phyloP scores from a whole-genome alignment of 2,113 vertebrate species.

The Lampris incognitus region DNA sequence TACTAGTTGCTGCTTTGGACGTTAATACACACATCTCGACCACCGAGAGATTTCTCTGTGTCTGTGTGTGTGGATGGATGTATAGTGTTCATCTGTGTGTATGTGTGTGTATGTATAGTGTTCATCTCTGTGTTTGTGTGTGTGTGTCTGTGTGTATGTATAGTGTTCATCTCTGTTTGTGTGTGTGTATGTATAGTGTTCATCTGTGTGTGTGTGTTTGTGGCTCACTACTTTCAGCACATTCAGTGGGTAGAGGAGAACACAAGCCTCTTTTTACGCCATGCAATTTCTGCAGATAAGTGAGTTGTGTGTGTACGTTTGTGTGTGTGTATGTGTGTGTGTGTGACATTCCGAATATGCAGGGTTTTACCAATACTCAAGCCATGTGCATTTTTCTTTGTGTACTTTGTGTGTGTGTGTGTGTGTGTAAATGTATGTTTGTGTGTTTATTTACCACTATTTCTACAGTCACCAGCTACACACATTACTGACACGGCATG shows the following conservation, averaged over 20 bases:
- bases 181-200: not conserved
- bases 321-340: not conserved
- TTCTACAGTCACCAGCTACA: conserved; percentile 8
- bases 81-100: too few relatives aligned
- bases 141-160: not conserved
- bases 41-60: too few relatives aligned
- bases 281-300: conserved; percentile 1
- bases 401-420: not conserved
- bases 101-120: not conserved
- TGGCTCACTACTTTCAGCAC: not conserved
- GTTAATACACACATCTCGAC: too few relatives aligned
- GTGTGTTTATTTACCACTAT: conserved; percentile 6
- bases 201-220: not conserved
- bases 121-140: not conserved
- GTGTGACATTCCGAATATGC: not conserved
- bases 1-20: too few relatives aligned
- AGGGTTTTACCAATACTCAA: too few relatives aligned
- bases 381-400: not conserved
- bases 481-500: not conserved
- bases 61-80: too few relatives aligned
- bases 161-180: conserved; percentile 1
- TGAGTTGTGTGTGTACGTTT: not conserved
- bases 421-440: conserved; percentile 2
- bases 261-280: conserved; percentile 6
- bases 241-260: not conserved